Evolutionary conservation across 2,113 vertebrate species (phyloP).

Genomic region (Okapia johnstoni): DNA sequence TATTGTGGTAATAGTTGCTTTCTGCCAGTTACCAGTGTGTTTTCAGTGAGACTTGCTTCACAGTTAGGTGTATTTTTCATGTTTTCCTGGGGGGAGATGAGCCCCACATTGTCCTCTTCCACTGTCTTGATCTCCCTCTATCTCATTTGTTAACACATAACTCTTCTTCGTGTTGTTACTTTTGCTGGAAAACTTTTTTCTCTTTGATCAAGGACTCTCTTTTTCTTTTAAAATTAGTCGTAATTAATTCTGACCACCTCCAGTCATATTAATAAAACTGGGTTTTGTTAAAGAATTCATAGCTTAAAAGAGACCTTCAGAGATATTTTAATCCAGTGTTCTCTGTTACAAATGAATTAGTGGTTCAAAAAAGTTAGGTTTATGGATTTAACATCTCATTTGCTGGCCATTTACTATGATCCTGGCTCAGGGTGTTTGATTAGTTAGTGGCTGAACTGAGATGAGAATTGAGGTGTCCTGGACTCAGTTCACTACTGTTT

Average conservation of each 20-base stretch:
- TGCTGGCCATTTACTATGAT: neutral
- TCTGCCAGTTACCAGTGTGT: neutral
- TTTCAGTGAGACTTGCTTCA: neutral
- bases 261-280: neutral
- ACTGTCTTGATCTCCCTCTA: neutral
- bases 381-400: neutral
- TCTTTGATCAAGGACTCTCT: neutral
- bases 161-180: neutral
- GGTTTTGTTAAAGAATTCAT: slow-evolving; percentile 14
- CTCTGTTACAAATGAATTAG: neutral
- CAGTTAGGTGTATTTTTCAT: neutral
- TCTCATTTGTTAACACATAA: neutral
- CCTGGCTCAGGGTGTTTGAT: neutral
- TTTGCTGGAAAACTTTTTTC: neutral
- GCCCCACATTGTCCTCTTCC: neutral
- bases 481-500: neutral
- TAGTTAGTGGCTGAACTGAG: neutral
- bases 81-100: neutral
- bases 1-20: neutral
- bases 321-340: neutral
- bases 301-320: neutral
- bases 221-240: neutral
- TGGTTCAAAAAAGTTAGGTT: neutral
- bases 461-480: neutral
- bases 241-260: neutral